These are phyloP conservation scores for Lutra lutra DNA, from an alignment of 2,797 vertebrate species.

Conservation along the genomic window DNA sequence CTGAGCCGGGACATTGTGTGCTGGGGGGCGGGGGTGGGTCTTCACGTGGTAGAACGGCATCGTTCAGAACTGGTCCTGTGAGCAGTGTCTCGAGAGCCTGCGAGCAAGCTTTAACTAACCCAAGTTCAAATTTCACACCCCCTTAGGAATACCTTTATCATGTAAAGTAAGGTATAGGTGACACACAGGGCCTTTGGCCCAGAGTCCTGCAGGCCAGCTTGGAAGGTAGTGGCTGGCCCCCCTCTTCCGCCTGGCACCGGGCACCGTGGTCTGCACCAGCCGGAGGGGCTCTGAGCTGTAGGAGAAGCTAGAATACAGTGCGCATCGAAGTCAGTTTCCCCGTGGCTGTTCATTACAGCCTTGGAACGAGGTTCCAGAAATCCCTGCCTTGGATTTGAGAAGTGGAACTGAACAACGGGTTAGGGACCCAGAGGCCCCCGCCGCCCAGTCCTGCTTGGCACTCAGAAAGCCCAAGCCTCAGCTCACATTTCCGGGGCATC, in stretches of 20 bases:
- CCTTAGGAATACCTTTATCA: conserved; percentile 59
- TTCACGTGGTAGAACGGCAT: background rate
- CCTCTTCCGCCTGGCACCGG: background rate
- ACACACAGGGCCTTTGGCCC: background rate
- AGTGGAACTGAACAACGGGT: background rate
- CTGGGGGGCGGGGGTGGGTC: background rate
- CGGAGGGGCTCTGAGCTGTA: background rate
- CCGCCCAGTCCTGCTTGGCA: background rate
- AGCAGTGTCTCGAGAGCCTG: background rate
- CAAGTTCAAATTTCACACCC: conserved; percentile 59
- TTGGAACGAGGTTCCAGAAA: background rate
- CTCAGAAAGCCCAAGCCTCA: background rate
- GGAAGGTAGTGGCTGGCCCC: background rate
- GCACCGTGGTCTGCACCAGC: background rate
- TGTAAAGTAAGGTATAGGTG: conserved; percentile 56
- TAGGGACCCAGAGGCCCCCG: background rate
- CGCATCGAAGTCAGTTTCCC: background rate
- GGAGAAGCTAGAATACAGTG: background rate
- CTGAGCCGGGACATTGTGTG: background rate
- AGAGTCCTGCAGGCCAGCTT: background rate
- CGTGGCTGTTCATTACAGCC: background rate
- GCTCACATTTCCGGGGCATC: conserved; percentile 18
- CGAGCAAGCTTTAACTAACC: background rate
- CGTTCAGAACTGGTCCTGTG: background rate
- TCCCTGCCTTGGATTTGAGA: background rate